Evolutionary conservation across 2,113 vertebrate species (phyloP), one percentile per base, ranked within the genome.

Genomic region (Oreotrochilus melanogaster): DNA sequence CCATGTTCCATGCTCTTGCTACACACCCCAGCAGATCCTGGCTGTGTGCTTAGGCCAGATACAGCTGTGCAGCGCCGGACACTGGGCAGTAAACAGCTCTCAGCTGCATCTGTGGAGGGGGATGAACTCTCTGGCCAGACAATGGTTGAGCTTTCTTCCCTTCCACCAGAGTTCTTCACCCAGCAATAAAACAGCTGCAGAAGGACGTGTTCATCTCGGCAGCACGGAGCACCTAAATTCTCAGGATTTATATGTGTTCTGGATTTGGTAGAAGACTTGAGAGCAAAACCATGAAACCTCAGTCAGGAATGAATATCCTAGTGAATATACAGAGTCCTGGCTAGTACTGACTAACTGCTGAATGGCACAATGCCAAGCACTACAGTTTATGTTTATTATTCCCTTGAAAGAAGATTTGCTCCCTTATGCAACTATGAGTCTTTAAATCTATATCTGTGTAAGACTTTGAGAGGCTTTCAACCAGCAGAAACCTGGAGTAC

Each of bases 191-290:
- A 18, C n/a, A 51, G 7, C 25, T 67, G 22, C 66, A 1, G 3
- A 35, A 53, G 35, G 30, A 3, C 7, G 0, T 14, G 23, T 71
- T 67, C 12, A 28, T 75, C 18, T 73, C 0, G 0, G 28, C 0
- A 2, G n/a, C 2, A 0, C 6, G 35, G 61, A 75, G 25, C 15
- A 75, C 11, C 48, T 65, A 13, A 31, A 54, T 75, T 50, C 54
- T 33, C 42, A 33, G 21, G 22, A 54, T 69, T 86, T 69, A 81
- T 4, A 1, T 37, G 4, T 9, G 19, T 50, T 73, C 58, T 92
- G 31, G 18, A 23, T 78, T 89, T 75, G 18, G 14, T 67, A 39
- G 43, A 75, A 67, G 51, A 31, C 14, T 88, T 86, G 14, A 53
- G 64, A 45, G 21, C 16, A 91, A 83, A 93, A 42, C 33, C 48